Base-by-base conservation (phyloP, 2,113 vertebrate genomes). In the Puma concolor region DNA sequence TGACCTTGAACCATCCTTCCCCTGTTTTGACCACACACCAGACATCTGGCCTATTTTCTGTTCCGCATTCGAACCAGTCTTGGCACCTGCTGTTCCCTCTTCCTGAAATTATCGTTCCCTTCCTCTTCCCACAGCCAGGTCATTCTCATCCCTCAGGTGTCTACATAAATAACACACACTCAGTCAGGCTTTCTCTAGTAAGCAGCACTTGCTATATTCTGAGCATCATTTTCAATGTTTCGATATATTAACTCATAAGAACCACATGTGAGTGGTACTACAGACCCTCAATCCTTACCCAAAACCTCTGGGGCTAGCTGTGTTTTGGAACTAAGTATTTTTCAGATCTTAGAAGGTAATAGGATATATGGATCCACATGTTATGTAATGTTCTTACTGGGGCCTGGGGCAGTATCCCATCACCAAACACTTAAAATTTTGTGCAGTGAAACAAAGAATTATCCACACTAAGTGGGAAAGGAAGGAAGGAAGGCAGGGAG, bases 31-130 rank as follows among this genome's bases (percentile, higher is more conserved):
- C 44, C 36, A 77, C 29, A 79, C 1, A 25, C 21, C 7, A 80
- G 72, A 89, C 96, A 98, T 91, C 86, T 69, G 71, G 94, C 36
- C 41, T 92, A 19, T 76, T 97, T 97, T 97, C 96, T 89, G 77
- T 96, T 97, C 86, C 85, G 63, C 95, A 86, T 95, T 97, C 5
- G 21, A 85, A 19, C 48, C 52, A 44, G 9, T 90, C 63, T 74
- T 84, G 77, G 64, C 23, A 91, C 88, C 82, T 74, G 74, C 50
- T 95, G 66, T 91, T 96, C 69, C 85, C 44, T 81, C 84, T 96
- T 96, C 41, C 85, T 97, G 50, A 96, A 80, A 77, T 84, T 21
- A 44, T 57, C 74, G 76, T 93, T 80, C 44, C 80, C 76, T 21
- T 79, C 57, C 25, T 81, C 36, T 85, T 96, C 81, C 67, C 33